Percentiles rank a stretch among this genome's conserved stretches.
These are phyloP conservation scores for Ciona savignyi DNA, from an alignment of 23 tunicate species.

Conservation along the genomic window DNA sequence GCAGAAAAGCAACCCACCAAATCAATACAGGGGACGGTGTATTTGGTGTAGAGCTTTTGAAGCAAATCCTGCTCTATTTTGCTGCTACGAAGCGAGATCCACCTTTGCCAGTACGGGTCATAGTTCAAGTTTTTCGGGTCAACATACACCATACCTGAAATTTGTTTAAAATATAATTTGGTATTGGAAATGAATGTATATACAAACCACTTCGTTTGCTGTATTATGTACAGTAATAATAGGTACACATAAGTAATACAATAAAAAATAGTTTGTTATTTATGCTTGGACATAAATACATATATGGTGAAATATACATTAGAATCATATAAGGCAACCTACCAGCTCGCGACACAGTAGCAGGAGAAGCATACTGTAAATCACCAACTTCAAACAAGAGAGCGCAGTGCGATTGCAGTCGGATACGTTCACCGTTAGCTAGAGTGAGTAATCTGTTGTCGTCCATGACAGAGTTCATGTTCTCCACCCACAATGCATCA, in stretches of 20 bases:
- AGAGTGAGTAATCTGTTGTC: constrained; percentile 96
- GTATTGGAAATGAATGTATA: too few relatives aligned
- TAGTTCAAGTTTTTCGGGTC: constrained; percentile 96
- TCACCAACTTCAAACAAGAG: constrained; percentile 98
- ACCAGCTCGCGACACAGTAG: constrained; percentile 99
- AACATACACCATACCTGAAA: constrained; percentile 99
- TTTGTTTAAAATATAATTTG: too few relatives aligned
- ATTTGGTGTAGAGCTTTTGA: constrained; percentile 70
- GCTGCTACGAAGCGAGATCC: constrained; percentile 52
- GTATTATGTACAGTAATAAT: too few relatives aligned
- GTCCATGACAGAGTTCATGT: constrained; percentile 99
- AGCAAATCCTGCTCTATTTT: constrained; percentile 81
- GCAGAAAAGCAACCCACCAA: too few relatives aligned
- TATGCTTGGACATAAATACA: too few relatives aligned
- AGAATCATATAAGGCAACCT: too few relatives aligned
- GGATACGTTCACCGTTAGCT: constrained; percentile 97
- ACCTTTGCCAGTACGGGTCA: constrained; percentile 93
- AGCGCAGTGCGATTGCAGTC: constrained; percentile 92
- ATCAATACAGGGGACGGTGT: constrained; percentile 64
- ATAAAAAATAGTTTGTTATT: constrained; percentile 3
- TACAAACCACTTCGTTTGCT: too few relatives aligned
- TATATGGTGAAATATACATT: too few relatives aligned
- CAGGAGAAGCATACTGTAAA: constrained; percentile 98
- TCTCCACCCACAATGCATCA: constrained; percentile 99
- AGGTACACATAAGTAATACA: too few relatives aligned